A percentile compares a stretch with the other conserved stretches of the same genome.
These are phyloP conservation scores for Pecten maximus DNA, from an alignment of 2,888 invertebrate genomes.

Conservation along the genomic window DNA sequence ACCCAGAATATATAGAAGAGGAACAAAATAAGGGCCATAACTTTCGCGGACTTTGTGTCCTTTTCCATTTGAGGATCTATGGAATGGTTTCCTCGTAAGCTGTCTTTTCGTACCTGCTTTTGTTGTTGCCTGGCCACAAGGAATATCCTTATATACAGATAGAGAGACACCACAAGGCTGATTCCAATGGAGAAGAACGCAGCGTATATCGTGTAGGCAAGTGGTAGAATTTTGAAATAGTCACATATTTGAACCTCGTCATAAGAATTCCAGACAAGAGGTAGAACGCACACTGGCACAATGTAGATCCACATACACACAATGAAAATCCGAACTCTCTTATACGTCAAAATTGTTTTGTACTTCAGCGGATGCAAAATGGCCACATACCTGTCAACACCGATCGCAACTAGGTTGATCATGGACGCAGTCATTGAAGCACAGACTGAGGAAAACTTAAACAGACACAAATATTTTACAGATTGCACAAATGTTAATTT, in stretches of 20 bases:
- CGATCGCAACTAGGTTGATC: conserved; percentile 60
- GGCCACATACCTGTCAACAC: conserved; percentile 65
- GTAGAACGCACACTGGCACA: conserved; percentile 54
- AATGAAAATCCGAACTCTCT: conserved; percentile 53
- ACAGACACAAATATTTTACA: conserved; percentile 61
- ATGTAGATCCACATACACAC: conserved; percentile 59
- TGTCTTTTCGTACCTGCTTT: background rate
- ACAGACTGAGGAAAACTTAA: conserved; percentile 57
- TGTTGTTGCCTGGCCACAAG: conserved; percentile 49
- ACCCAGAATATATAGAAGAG: conserved; percentile 58
- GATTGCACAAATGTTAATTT: conserved; percentile 12
- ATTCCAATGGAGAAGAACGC: conserved; percentile 55
- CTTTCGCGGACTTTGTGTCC: conserved; percentile 53
- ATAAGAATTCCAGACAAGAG: conserved; percentile 56
- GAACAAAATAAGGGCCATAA: conserved; percentile 56
- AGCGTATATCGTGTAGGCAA: conserved; percentile 53
- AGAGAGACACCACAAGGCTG: conserved; percentile 49
- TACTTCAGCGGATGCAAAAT: conserved; percentile 62
- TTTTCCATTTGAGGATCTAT: conserved; percentile 38
- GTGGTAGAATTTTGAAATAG: conserved; percentile 60
- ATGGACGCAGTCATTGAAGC: conserved; percentile 60
- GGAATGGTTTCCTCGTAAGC: background rate
- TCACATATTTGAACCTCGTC: conserved; percentile 51
- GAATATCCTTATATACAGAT: conserved; percentile 60
- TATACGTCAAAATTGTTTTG: conserved; percentile 51